Conservation (phyloP, 1,140 invertebrate species). For the Bacillus rossius region DNA sequence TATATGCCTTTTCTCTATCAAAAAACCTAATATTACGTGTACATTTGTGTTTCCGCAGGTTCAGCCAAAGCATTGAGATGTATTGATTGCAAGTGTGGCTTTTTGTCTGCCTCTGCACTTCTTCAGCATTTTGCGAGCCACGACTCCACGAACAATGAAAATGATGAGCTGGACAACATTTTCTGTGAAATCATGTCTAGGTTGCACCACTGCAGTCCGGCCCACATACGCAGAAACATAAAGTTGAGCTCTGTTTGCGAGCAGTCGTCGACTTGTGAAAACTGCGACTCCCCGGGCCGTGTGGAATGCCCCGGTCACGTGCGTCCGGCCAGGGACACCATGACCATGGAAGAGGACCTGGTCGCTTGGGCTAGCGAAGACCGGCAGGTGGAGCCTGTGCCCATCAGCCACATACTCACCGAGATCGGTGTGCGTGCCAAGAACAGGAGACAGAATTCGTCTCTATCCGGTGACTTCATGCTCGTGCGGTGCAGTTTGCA, state of each 20-base stretch:
- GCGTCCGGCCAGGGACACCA: neutral
- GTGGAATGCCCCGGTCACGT: neutral
- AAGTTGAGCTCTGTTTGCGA: neutral
- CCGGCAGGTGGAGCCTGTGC: neutral
- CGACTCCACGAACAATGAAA: conserved; percentile 12
- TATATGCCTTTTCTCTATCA: neutral
- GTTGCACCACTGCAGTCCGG: conserved; percentile 1
- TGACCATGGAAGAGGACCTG: neutral
- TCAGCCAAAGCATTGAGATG: conserved; percentile 23
- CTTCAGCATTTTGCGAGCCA: conserved; percentile 34
- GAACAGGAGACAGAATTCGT: neutral
- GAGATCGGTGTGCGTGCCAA: conserved; percentile 9
- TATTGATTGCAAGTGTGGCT: conserved; percentile 29
- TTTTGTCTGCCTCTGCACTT: conserved; percentile 30
- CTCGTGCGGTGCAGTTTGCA: conserved; percentile 22
- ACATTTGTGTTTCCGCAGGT: conserved; percentile 24
- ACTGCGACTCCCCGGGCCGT: neutral
- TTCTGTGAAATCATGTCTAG: conserved; percentile 4
- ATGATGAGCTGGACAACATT: conserved; percentile 11
- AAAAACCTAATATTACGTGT: neutral
- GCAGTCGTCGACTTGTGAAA: neutral
- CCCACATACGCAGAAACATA: neutral
- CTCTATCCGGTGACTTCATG: conserved; percentile 7
- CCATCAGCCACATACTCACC: neutral
- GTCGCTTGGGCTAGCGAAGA: neutral